These are phyloP conservation scores for Xestia xanthographa DNA, from an alignment of 2,888 invertebrate species.

Conservation along the genomic window DNA sequence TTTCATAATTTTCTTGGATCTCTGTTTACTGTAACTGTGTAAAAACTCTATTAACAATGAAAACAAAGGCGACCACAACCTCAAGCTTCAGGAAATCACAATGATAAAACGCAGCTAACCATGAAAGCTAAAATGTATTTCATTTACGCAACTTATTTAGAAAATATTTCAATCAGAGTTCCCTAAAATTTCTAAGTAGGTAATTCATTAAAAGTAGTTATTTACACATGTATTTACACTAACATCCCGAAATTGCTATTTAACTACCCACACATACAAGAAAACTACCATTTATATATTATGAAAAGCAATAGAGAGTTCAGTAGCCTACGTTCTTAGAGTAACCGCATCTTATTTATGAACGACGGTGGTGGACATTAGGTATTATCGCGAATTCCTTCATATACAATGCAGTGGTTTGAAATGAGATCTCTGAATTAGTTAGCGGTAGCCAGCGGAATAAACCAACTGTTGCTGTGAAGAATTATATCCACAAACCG, in stretches of 20 bases:
- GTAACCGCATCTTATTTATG: constrained; percentile 48
- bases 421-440: constrained; percentile 53
- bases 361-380: constrained; percentile 33
- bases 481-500: neutral
- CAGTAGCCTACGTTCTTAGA: constrained; percentile 33
- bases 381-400: constrained; percentile 51
- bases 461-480: constrained; percentile 27
- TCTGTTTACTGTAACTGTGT: too few relatives aligned
- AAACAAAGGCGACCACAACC: neutral
- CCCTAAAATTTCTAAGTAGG: too few relatives aligned
- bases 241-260: neutral
- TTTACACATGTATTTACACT: neutral
- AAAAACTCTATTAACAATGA: neutral
- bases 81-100: neutral
- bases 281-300: constrained; percentile 23
- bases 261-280: neutral
- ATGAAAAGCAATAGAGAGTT: constrained; percentile 36
- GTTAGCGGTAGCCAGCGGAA: neutral
- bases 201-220: too few relatives aligned
- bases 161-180: too few relatives aligned
- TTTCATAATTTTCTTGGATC: too few relatives aligned
- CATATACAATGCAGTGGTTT: constrained; percentile 50
- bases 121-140: neutral
- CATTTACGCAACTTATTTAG: too few relatives aligned
- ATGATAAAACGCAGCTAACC: neutral